phyloP scores from a whole-genome alignment of 2,797 vertebrate genomes.

The Erpetoichthys calabaricus region DNA sequence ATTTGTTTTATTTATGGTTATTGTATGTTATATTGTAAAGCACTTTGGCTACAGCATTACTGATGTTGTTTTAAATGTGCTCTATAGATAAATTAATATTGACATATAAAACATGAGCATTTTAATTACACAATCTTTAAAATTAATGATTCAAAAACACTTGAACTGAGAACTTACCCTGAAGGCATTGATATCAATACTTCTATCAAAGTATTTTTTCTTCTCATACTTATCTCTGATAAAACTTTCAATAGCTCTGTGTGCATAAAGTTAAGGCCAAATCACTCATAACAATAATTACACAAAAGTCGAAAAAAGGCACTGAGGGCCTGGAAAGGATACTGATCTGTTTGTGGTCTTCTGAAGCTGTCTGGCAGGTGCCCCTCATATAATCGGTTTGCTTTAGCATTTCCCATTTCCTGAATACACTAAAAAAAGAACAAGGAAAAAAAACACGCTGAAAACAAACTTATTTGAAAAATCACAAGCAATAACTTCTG shows the following conservation, averaged over 20 bases:
- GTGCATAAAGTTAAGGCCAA: slow-evolving; percentile 32
- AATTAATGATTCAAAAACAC: too few relatives aligned
- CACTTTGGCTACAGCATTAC: too few relatives aligned
- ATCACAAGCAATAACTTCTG: neutral
- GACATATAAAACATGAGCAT: too few relatives aligned
- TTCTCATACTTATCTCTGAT: slow-evolving; percentile 96
- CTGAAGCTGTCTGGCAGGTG: slow-evolving; percentile 90
- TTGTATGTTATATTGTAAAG: too few relatives aligned
- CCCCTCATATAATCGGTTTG: slow-evolving; percentile 84
- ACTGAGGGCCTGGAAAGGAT: slow-evolving; percentile 41
- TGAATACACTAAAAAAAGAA: slow-evolving; percentile 69
- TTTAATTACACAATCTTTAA: too few relatives aligned
- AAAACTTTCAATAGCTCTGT: slow-evolving; percentile 76
- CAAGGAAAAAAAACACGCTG: slow-evolving; percentile 4
- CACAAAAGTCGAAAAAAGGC: neutral
- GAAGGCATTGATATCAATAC: slow-evolving; percentile 74
- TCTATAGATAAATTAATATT: too few relatives aligned
- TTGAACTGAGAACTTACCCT: slow-evolving; percentile 56
- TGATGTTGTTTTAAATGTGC: too few relatives aligned
- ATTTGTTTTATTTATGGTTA: too few relatives aligned
- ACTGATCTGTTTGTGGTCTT: slow-evolving; percentile 81
- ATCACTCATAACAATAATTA: neutral
- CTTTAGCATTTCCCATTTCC: slow-evolving; percentile 94
- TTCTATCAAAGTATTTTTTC: slow-evolving; percentile 93
- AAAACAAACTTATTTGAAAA: neutral